Base-by-base conservation (phyloP, 1,140 invertebrate genomes). In the Drosophila tsacasi region DNA sequence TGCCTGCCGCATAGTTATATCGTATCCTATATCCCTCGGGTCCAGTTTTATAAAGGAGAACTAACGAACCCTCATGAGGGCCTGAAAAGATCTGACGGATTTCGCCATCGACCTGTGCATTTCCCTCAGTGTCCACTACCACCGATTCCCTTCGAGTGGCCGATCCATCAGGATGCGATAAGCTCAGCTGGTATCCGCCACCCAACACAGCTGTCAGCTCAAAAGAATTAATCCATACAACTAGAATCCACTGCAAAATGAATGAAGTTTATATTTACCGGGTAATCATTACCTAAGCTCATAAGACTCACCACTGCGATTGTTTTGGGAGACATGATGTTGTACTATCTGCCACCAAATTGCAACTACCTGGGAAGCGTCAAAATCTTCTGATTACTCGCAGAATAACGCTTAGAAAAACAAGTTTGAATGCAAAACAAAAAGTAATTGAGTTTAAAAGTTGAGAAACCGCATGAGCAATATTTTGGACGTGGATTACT, bases 381-480 rank as follows among this genome's bases (percentile, higher is more conserved):
- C 17, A 13, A 39, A 46, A 58, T 32, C n/a, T 47, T 58, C 25
- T 21, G 21, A 25, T 39, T 40, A 47, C 21, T 58, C 42, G 19
- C 12, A 46, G 25, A 37, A 54, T 39, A 19, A 25, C 19, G 32
- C 40, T 58, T 21, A 2, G 23, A 19, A 19, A 72, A 71, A 58
- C 66, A 47, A 39, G 50, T 72, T 72, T 39, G 5, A 35, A 27
- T 72, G 68, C 68, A 59, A 71, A 71, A 58, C 27, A 19, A 68
- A 35, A 32, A 47, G 44, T 32, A 25, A 12, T n/a, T 71, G 32
- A 71, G 39, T 19, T 57, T 30, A 58, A 23, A 69, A 59, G 65
- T 49, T 25, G 66, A 37, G 19, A 27, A 58, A 49, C 35, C 17
- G 39, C 66, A 40, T 13, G 13, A 49, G 23, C 61, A 30, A 37